These are phyloP conservation scores for Onychorhynchus coronatus DNA, from an alignment of 2,113 vertebrate species.

Conservation along the genomic window DNA sequence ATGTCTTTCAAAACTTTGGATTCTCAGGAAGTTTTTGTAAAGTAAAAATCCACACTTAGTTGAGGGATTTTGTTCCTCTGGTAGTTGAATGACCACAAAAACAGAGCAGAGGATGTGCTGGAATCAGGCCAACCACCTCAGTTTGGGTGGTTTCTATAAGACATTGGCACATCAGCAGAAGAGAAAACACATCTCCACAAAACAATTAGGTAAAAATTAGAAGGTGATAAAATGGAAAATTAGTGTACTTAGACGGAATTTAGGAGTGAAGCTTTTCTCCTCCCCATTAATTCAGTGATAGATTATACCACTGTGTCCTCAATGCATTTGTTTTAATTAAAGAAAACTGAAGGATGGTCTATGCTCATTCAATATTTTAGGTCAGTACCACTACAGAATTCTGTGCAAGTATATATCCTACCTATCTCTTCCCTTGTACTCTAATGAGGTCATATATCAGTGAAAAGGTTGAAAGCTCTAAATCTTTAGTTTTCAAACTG, in stretches of 20 bases:
- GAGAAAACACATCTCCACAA: background rate
- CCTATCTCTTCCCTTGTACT: background rate
- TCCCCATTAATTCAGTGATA: constrained; percentile 31
- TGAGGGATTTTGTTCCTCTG: background rate
- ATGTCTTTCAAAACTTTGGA: background rate
- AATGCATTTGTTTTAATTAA: constrained; percentile 46
- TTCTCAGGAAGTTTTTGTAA: background rate
- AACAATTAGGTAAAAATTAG: constrained; percentile 52
- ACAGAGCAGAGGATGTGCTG: background rate
- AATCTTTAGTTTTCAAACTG: background rate
- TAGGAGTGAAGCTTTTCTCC: background rate
- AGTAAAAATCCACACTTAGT: background rate
- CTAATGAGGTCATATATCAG: constrained; percentile 5
- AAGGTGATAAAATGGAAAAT: constrained; percentile 51
- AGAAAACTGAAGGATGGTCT: background rate
- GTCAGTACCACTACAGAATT: background rate
- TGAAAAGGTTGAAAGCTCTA: background rate
- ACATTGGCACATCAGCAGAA: background rate
- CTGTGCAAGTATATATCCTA: background rate
- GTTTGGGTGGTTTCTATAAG: background rate
- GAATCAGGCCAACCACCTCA: background rate
- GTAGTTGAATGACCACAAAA: background rate
- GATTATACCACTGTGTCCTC: background rate
- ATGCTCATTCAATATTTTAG: background rate
- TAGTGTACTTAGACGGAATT: constrained; percentile 31